A percentile compares a stretch with the other conserved stretches of the same genome.
These are phyloP conservation scores for Aramus guarauna DNA, from an alignment of 2,113 vertebrate genomes.

Conservation along the genomic window DNA sequence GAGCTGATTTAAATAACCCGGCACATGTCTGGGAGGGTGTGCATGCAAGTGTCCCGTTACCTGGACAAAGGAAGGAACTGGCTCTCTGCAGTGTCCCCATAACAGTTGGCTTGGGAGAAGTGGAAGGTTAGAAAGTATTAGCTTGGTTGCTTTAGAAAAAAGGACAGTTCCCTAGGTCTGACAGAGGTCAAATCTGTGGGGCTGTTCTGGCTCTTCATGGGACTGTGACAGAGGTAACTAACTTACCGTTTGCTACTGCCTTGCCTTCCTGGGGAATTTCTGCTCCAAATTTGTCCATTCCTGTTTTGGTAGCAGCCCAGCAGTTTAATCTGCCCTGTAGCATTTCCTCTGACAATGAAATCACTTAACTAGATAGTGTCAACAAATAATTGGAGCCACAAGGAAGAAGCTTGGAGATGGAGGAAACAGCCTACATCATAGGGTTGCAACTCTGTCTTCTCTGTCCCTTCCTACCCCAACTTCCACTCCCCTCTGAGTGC, in stretches of 20 bases:
- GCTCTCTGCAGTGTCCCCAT: rapidly evolving
- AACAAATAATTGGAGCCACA: neutral
- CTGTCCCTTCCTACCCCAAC: neutral
- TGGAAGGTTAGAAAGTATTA: neutral
- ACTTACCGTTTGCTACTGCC: neutral
- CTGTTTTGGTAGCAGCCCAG: neutral
- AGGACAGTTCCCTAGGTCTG: neutral
- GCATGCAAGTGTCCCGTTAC: neutral
- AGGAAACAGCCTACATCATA: neutral
- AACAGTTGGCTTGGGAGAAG: neutral
- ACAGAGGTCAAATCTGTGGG: neutral
- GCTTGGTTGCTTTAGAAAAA: neutral
- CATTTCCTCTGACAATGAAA: neutral
- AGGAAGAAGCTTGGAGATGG: neutral
- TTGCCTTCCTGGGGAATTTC: neutral
- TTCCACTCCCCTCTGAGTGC: rapidly evolving
- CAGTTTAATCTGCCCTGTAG: neutral
- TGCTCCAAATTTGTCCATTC: neutral
- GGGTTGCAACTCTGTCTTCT: neutral
- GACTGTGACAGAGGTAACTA: neutral
- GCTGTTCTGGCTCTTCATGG: neutral
- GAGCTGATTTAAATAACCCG: conserved; percentile 24
- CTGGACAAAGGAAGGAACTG: neutral
- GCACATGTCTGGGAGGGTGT: neutral
- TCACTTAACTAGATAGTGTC: neutral